Conservation (phyloP, 2,797 vertebrate species). For the Hippoglossus hippoglossus region DNA sequence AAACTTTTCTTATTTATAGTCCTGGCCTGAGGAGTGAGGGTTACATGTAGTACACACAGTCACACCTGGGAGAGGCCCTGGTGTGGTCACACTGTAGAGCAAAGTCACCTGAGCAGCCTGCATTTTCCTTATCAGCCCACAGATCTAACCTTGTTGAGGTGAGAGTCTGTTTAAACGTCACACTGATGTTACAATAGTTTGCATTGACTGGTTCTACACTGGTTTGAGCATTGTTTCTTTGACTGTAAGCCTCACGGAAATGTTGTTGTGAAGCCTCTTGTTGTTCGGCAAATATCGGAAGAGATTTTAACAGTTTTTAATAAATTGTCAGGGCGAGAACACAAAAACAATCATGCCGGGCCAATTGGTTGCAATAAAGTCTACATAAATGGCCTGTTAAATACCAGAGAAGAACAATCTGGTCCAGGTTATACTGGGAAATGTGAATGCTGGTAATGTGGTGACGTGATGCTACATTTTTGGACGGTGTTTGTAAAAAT, state of each 20-base stretch:
- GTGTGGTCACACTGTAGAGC: constrained; percentile 15
- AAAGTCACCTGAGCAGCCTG: background rate
- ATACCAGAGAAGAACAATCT: no score
- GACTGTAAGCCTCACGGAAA: constrained; percentile 10
- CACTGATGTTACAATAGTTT: background rate
- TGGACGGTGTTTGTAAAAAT: no score
- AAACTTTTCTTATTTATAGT: constrained; percentile 41
- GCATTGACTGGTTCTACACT: constrained; percentile 1
- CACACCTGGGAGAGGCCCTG: constrained; percentile 33
- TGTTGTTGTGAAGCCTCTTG: background rate
- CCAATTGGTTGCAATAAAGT: no score
- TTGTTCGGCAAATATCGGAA: background rate
- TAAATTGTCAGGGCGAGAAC: no score
- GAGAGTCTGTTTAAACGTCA: background rate
- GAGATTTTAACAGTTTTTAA: background rate
- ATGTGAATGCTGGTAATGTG: no score
- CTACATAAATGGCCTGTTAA: no score
- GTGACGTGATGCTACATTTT: no score
- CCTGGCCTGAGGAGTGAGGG: constrained; percentile 20
- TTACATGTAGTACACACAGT: constrained; percentile 35
- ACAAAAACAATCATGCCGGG: no score
- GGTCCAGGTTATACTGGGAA: no score
- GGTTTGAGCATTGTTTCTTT: constrained; percentile 8
- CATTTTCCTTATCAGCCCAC: background rate
- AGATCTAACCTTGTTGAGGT: background rate